Conservation (phyloP, 2,797 vertebrate genomes). For the Pseudochirops corinnae region DNA sequence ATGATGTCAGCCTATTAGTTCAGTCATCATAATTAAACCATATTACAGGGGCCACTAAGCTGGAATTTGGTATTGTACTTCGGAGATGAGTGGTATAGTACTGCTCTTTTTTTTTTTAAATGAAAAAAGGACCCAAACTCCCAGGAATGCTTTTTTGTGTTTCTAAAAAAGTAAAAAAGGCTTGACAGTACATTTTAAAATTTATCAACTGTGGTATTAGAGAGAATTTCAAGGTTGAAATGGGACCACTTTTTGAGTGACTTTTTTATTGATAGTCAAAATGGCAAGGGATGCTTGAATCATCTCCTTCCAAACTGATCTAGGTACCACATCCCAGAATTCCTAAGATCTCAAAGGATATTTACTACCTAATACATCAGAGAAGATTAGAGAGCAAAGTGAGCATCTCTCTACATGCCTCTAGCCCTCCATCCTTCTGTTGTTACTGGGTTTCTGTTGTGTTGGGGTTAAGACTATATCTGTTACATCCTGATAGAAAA, state of each 20-base stretch:
- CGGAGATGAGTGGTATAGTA: conserved; percentile 74
- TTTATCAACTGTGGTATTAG: not conserved
- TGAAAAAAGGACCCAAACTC: conserved; percentile 28
- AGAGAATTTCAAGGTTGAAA: not conserved
- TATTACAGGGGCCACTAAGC: conserved; percentile 85
- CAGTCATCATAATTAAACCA: conserved; percentile 88
- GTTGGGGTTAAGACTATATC: conserved; percentile 5
- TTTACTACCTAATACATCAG: conserved; percentile 48
- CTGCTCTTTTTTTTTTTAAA: conserved; percentile 46
- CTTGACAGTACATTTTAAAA: not conserved
- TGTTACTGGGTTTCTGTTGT: conserved; percentile 20
- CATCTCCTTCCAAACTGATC: conserved; percentile 2
- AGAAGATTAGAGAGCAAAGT: not conserved
- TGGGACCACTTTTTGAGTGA: not conserved
- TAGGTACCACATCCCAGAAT: not conserved
- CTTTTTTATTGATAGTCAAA: not conserved
- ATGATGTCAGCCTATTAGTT: conserved; percentile 90
- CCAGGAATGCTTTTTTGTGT: not conserved
- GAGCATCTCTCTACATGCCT: not conserved
- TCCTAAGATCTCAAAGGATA: conserved; percentile 47
- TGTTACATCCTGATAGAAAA: not conserved
- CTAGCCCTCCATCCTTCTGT: conserved; percentile 39
- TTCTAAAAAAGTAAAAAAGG: conserved; percentile 20
- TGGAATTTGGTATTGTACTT: conserved; percentile 82
- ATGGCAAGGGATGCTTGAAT: not conserved